Conservation (phyloP, 2,888 invertebrate genomes). For the Agonum fuliginosum region DNA sequence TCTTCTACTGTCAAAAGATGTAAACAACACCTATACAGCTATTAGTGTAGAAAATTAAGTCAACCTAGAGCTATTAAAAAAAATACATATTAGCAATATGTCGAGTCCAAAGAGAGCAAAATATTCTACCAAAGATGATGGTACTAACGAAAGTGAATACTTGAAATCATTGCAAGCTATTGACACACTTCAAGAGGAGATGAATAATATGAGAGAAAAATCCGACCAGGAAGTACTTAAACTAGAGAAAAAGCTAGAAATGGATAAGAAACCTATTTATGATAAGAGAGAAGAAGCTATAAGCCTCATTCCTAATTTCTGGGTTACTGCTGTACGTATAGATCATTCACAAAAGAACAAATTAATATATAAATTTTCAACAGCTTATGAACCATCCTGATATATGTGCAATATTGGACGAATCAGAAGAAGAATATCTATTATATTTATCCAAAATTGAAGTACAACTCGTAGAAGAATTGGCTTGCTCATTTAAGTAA, state of each 20-base stretch:
- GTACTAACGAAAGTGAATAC: constrained; percentile 19
- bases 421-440: constrained; percentile 51
- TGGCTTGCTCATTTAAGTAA: constrained; percentile 52
- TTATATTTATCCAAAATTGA: constrained; percentile 37
- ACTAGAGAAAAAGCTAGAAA: constrained; percentile 39
- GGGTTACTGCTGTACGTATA: constrained; percentile 43
- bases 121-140: constrained; percentile 39
- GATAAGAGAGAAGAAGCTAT: constrained; percentile 45
- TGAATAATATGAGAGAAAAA: constrained; percentile 37
- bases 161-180: constrained; percentile 33
- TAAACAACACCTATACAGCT: too few species aligned
- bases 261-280: constrained; percentile 50
- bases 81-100: constrained; percentile 12
- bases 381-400: constrained; percentile 54
- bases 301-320: constrained; percentile 47
- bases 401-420: constrained; percentile 40
- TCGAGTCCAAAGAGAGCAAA: constrained; percentile 39
- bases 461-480: constrained; percentile 24
- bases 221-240: constrained; percentile 30
- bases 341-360: background rate
- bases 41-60: too few species aligned
- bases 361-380: constrained; percentile 1
- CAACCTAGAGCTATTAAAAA: too few species aligned
- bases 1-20: too few species aligned
- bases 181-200: constrained; percentile 45